These are phyloP conservation scores for Burhinus oedicnemus DNA, from an alignment of 2,113 vertebrate genomes.

Conservation along the genomic window DNA sequence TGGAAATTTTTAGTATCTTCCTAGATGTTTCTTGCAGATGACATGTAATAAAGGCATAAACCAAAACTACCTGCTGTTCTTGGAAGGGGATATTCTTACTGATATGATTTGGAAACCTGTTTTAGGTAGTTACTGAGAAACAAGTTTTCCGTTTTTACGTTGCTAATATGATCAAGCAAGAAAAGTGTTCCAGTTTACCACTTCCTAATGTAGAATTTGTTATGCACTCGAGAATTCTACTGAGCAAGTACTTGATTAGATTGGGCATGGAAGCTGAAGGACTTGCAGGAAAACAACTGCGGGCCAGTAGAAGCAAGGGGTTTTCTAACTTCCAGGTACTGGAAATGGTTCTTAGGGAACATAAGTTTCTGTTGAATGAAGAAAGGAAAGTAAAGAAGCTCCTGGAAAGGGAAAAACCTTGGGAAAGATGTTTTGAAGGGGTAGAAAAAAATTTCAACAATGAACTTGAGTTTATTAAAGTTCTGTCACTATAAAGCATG, in stretches of 20 bases:
- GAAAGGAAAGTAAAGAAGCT: not conserved
- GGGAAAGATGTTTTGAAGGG: not conserved
- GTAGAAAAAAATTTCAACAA: not conserved
- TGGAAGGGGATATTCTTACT: not conserved
- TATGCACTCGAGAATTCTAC: not conserved
- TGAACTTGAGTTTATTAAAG: not conserved
- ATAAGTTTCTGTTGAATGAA: not conserved
- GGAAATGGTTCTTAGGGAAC: not conserved
- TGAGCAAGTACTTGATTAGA: not conserved
- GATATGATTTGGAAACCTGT: not conserved
- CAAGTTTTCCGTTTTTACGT: not conserved
- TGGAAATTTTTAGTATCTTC: not conserved
- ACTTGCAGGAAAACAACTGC: not conserved
- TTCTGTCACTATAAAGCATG: not conserved
- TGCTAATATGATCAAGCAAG: not conserved
- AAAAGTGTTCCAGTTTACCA: not conserved
- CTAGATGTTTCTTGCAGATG: not conserved
- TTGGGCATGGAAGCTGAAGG: not conserved
- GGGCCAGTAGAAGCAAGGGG: not conserved
- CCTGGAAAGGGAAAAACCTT: not conserved
- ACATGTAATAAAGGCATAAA: not conserved
- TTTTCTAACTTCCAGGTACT: not conserved
- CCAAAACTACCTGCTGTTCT: not conserved
- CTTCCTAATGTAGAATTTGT: not conserved
- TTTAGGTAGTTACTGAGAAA: not conserved